Base-by-base conservation (phyloP, 2,888 invertebrate genomes). In the Rhagophthalmus giganteus region DNA sequence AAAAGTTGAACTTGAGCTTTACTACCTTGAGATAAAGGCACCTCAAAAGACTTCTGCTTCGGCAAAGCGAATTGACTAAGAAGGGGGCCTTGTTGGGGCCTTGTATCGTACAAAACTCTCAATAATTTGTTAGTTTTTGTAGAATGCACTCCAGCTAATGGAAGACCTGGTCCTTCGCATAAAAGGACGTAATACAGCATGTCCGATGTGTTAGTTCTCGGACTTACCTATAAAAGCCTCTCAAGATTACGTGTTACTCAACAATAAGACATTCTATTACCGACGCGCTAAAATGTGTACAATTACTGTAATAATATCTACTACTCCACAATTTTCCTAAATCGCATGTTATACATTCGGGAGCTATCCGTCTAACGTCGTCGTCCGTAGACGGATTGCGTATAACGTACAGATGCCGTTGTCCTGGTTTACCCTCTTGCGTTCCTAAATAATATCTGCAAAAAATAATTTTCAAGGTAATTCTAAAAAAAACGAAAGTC, bases 121-220 rank as follows among this genome's bases (percentile, higher is more conserved):
- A 87, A 80, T 74, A 90, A 79, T 71, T 86, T 86, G 76, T 90
- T 89, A 34, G 85, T 85, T 64, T 80, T 80, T 65, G 85, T 84
- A 60, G 85, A 83, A 73, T 91, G 90, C 60, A 90, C 82, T 13
- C 84, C 90, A 32, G 89, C 89, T 63, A 90, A 80, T 53, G 95
- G 94, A 58, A 94, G 83, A 53, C 90, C 91, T 30, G 94, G 94
- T n/a, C 95, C 95, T 65, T 88, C 86, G 75, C 96, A 96, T 70
- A 90, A 86, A 62, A 94, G 81, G 61, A 92, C 91, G 73, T 91
- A 93, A 70, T 63, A 74, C 14, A 70, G 62, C 34, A 69, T 65
- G 45, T 64, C 69, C 13, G 60, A 58, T 15, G 59, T 52, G 27
- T 65, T 64, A 39, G 63, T 60, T 45, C 63, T 67, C 26, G 74